Base-by-base conservation (phyloP, 2,888 invertebrate genomes). In the Melanophora roralis region DNA sequence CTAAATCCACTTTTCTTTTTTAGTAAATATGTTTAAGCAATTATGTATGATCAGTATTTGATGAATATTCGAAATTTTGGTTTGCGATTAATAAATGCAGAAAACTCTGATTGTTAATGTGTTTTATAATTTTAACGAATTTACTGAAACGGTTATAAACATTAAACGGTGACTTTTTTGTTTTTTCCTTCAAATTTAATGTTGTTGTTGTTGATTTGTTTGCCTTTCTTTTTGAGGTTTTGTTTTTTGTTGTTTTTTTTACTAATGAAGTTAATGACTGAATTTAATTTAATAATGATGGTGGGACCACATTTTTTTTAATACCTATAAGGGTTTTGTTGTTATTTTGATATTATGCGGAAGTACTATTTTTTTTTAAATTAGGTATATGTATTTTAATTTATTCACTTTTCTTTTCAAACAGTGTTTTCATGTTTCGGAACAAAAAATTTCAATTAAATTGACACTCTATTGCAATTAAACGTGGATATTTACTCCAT, bases 311-410 rank as follows among this genome's bases (percentile, higher is more conserved):
- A 16, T 72, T 32, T 60, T n/a, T n/a, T 27, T 27, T 3, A 14
- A n/a, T 64, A 27, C 27, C 27, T 27, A 60, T 45, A 53, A 72
- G 16, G 34, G 45, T 36, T 36, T 40, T 11, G 27, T 68, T 36
- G 3, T 6, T 45, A 43, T 76, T 68, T 65, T 47, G 47, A 69
- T 81, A 65, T 74, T 64, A 80, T 82, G 81, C 78, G 82, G 64
- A 81, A 85, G 83, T 81, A 80, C 82, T 84, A 82, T 83, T 85
- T 82, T 27, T 81, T 75, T 83, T 81, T 80, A 80, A 71, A 5
- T 27, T 27, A 6, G n/a, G n/a, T n/a, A 71, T 78, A 73, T 78
- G 74, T 78, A 79, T 78, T 21, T 71, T 67, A 80, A 60, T 82
- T 83, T 84, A 19, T 79, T 75, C 67, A 78, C 72, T 49, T 34